Evolutionary conservation across 2,113 vertebrate species (phyloP).

Genomic region (Cyprinodon brontotheroides): DNA sequence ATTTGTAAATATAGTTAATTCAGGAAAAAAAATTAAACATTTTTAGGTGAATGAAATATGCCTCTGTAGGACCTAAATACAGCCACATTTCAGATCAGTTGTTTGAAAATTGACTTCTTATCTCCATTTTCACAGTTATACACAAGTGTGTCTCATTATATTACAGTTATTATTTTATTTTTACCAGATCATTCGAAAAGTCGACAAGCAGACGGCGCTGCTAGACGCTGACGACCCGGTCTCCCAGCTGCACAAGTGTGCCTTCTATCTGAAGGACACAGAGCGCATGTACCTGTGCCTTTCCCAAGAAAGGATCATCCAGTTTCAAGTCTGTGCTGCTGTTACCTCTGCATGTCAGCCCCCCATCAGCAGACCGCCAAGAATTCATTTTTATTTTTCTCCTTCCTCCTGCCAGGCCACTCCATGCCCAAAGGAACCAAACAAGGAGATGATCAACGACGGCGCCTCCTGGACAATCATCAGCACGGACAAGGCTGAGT

Average conservation of each 20-base stretch:
- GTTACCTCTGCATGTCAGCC: neutral
- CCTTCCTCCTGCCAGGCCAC: conserved; percentile 84
- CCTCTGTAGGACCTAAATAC: too few species aligned
- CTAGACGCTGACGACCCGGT: conserved; percentile 98
- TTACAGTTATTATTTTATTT: neutral
- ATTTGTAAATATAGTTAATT: too few species aligned
- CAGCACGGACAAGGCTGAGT: conserved; percentile 99
- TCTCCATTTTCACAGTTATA: neutral
- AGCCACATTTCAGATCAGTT: too few species aligned
- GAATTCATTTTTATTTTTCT: neutral
- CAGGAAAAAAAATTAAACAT: too few species aligned
- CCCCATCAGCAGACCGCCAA: too few species aligned
- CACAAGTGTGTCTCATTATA: neutral
- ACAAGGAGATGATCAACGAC: conserved; percentile 99
- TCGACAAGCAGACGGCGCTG: conserved; percentile 98
- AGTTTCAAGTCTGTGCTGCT: conserved; percentile 90
- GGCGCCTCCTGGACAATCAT: conserved; percentile 99
- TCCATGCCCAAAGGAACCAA: conserved; percentile 99
- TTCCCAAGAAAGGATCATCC: conserved; percentile 99
- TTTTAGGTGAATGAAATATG: too few species aligned
- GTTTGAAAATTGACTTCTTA: neutral
- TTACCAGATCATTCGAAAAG: conserved; percentile 95
- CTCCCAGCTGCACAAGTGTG: conserved; percentile 99
- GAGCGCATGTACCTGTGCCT: conserved; percentile 99
- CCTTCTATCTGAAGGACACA: conserved; percentile 99